phyloP scores from a whole-genome alignment of 64 coral and sea anemone genomes.

The Pocillopora verrucosa region DNA sequence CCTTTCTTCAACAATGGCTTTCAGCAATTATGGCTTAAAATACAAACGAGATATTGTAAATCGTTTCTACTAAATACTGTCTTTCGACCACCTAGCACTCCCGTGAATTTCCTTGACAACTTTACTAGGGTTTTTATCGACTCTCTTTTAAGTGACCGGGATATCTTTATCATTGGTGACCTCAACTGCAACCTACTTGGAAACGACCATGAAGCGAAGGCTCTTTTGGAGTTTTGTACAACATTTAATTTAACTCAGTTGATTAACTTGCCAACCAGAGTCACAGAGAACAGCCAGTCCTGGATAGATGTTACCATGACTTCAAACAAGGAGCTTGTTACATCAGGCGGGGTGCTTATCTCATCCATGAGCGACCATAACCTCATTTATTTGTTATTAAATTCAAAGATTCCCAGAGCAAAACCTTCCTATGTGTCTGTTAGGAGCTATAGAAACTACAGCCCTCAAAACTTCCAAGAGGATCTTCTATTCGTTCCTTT shows the following conservation, averaged over 20 bases:
- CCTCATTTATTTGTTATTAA: constrained; percentile 14
- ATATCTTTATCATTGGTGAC: neutral
- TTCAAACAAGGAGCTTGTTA: constrained; percentile 31
- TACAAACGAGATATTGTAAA: neutral
- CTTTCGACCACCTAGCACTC: neutral
- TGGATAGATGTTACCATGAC: constrained; percentile 1
- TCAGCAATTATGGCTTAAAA: constrained; percentile 20
- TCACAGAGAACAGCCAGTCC: constrained; percentile 11
- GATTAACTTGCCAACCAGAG: constrained; percentile 23
- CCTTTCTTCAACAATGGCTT: constrained; percentile 19
- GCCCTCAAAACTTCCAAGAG: neutral
- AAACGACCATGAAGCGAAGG: neutral
- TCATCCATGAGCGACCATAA: constrained; percentile 51
- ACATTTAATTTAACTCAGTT: constrained; percentile 19
- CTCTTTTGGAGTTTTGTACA: neutral
- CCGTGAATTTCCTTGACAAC: neutral
- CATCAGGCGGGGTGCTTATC: neutral
- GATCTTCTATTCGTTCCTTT: constrained; percentile 31
- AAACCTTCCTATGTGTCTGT: constrained; percentile 1
- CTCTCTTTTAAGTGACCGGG: neutral
- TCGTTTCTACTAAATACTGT: neutral
- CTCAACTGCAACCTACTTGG: neutral
- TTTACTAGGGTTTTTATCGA: too few relatives aligned
- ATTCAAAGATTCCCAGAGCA: constrained; percentile 31
- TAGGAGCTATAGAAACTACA: constrained; percentile 51